Conservation (phyloP, 2,797 vertebrate species). For the Cuculus canorus region DNA sequence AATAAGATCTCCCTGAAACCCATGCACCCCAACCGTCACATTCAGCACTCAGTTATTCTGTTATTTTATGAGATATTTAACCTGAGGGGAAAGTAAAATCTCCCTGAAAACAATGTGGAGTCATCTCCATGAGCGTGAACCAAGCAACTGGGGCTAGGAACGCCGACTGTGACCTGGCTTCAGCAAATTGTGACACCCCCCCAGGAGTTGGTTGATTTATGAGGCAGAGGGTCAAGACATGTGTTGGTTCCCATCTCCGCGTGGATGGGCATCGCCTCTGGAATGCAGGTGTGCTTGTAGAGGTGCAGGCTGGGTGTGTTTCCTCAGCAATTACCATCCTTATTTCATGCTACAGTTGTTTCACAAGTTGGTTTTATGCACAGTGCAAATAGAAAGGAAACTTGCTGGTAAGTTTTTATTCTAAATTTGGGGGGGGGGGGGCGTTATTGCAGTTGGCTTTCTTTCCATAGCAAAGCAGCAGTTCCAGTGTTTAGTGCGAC, state of each 20-base stretch:
- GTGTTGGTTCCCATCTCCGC: background rate
- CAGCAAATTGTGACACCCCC: background rate
- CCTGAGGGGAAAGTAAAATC: background rate
- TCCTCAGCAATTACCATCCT: background rate
- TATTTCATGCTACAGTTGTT: background rate
- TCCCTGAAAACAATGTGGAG: accelerated
- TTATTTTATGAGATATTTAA: background rate
- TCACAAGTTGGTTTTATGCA: background rate
- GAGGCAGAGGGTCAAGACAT: accelerated
- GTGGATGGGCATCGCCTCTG: background rate
- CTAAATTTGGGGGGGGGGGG: accelerated
- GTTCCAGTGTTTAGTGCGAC: background rate
- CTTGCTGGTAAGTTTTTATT: background rate
- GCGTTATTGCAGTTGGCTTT: background rate
- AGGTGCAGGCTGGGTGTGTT: background rate
- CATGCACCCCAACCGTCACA: accelerated
- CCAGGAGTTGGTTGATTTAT: accelerated
- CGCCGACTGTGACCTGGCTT: accelerated
- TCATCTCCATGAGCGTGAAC: background rate
- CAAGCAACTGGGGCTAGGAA: accelerated
- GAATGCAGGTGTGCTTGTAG: accelerated
- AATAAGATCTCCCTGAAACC: background rate
- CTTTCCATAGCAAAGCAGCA: background rate
- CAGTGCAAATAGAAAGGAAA: background rate
- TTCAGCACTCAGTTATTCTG: background rate